Base-by-base conservation (phyloP, 2,113 vertebrate species). In the Microtus ochrogaster region DNA sequence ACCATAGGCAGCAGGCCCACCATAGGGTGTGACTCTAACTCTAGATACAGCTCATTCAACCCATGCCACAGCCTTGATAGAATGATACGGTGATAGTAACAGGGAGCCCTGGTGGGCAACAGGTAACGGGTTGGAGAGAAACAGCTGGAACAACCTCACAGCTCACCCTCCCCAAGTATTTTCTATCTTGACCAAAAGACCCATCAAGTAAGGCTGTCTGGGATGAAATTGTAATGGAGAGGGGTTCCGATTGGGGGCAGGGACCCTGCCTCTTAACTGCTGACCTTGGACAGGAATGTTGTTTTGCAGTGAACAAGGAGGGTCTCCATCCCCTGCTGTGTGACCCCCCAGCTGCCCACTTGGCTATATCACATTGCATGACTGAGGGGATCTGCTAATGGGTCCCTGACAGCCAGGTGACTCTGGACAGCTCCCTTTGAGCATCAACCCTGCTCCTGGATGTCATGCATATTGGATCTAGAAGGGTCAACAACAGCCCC, bases 1-100 rank as follows among this genome's bases (percentile, higher is more conserved):
- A 7, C 2, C 33, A 6, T 2, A 16, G 33, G 17, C 30, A 17
- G 19, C 6, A 14, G 55, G 24, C 7, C 55, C 10, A 12, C 19
- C 9, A 0, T 36, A 33, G 13, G 36, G 4, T 28, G 8, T 33
- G 2, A 1, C 1, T 44, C 12, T 55, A 85, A 4, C 9, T 26
- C 44, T 36, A 4, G 8, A 1, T 0, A 24, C 6, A 55, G 8
- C 11, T n/a, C 63, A 0, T 26, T 3, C 9, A 55, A 33, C 0
- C 30, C 9, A 1, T 2, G 0, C 11, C 0, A 0, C 7, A 44
- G 65, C 41, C 55, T 61, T 61, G 55, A 39, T 28, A n/a, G 33
- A 39, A 58, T 5, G 79, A 28, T 83, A 17, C 0, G 66, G 30
- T 30, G 52, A 39, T 39, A 55, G 47, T 55, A 16, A 44, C 24